Evolutionary conservation across 2,888 invertebrate genomes (phyloP), one percentile per base, ranked within the genome.

Genomic region (Drosophila fulvimacula): DNA sequence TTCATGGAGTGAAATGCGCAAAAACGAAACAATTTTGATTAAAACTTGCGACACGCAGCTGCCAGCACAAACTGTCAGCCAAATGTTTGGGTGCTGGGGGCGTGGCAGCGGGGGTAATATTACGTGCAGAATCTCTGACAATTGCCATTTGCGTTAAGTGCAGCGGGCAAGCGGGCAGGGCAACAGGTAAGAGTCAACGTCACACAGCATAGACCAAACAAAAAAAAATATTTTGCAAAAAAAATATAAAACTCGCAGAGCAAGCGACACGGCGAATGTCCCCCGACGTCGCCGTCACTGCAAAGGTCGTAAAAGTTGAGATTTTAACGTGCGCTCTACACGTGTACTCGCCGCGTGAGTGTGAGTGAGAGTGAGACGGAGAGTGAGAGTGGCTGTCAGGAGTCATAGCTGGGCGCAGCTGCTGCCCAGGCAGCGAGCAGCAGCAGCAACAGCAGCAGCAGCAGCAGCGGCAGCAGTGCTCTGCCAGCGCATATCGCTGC

Each of bases 291-390:
- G 53, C 30, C 46, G 15, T n/a, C 53, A 34, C 74, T 79, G 80
- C 58, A 69, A 67, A 88, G 80, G 81, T 90, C 90, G 87, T 90
- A 88, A 90, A 90, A 90, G 90, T 91, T 89, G 88, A 90, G 84
- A 90, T 90, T 89, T 82, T 79, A 82, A 90, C 82, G 84, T 78
- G 88, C 77, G 66, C 64, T 75, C 73, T 89, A 89, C 91, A 90
- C 91, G 90, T 91, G 91, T 91, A 78, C 30, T 36, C 38, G 19
- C 66, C 19, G 53, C 13, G 21, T 15, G 55, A 30, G 42, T 7
- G 34, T 5, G 44, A 27, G 24, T 13, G 39, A 30, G 36, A 53
- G 32, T 36, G 59, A 52, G 60, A 46, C 67, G 38, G 42, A 19
- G 63, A 62, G 58, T 30, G 24, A 34, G 53, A 38, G 55, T 41